Percentiles rank a stretch among this genome's conserved stretches.
These are phyloP conservation scores for Eristalis pertinax DNA, from an alignment of 2,888 invertebrate genomes.

Conservation along the genomic window DNA sequence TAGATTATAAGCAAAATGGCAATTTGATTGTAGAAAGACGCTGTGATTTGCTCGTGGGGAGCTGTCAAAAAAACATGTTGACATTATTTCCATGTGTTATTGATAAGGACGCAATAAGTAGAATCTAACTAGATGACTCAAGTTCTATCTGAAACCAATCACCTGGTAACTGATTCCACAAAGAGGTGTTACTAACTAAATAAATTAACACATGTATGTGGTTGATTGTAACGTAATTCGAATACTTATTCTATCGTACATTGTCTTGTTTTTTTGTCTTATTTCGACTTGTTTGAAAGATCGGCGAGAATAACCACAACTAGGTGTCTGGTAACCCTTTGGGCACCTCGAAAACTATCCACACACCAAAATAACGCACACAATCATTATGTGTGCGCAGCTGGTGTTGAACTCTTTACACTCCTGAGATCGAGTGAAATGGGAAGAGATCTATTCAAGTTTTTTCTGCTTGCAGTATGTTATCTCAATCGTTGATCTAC, in stretches of 20 bases:
- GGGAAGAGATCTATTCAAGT: conserved; percentile 57
- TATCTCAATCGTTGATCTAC: conserved; percentile 57
- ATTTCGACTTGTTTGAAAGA: conserved; percentile 13
- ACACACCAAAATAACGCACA: conserved; percentile 10
- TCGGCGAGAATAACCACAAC: background rate
- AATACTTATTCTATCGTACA: background rate
- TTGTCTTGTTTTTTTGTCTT: background rate
- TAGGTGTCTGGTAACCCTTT: conserved; percentile 65
- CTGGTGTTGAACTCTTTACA: conserved; percentile 26
- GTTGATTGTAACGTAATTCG: background rate
- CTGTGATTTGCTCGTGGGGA: no score
- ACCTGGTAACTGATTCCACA: background rate
- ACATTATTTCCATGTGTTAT: background rate
- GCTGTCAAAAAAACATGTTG: background rate
- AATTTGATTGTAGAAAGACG: background rate
- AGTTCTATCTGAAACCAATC: background rate
- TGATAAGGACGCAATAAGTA: background rate
- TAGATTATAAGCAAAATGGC: background rate
- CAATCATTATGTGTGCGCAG: conserved; percentile 4
- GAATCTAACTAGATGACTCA: background rate
- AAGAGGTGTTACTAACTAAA: conserved; percentile 3
- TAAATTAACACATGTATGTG: conserved; percentile 16
- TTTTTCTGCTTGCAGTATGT: conserved; percentile 47
- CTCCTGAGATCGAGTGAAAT: conserved; percentile 37
- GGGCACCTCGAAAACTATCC: conserved; percentile 30